Evolutionary conservation across 1,140 invertebrate genomes (phyloP), one percentile per base, ranked within the genome.

Genomic region (Camponotus floridanus): DNA sequence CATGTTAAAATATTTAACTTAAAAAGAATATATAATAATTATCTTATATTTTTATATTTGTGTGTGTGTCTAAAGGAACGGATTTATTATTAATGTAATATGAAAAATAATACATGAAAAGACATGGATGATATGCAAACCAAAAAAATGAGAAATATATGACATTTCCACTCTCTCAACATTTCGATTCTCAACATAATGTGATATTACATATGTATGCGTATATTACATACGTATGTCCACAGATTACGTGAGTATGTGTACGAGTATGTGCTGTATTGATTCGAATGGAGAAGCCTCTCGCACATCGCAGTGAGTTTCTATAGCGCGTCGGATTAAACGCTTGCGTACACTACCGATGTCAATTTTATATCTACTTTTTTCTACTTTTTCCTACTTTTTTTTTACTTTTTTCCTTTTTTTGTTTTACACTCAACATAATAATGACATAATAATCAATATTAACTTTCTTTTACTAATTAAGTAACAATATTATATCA

Each of bases 221-320:
- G 62, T 70, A 70, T 76, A 74, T 76, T 88, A 83, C 84, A 88
- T 78, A 89, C 73, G 31, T 81, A 88, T 33, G 70, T 89, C 33
- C 87, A 55, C 76, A 76, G 68, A 83, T 76, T 78, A 85, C 21
- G 59, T 42, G 62, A 51, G 73, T 78, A 78, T 78, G 65, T 70
- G 91, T 91, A 90, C 89, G 89, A 73, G 39, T 92, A 91, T 91
- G 87, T 93, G 90, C 89, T 88, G 93, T 93, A 93, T 93, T 92
- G 93, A 93, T 93, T 93, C 91, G 92, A 93, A 93, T 93, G 91
- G 92, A 90, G 92, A 93, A 93, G 91, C 92, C 92, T 92, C 92
- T 92, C 92, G 90, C 88, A 51, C 48, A 90, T 88, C 88, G 88
- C 86, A 62, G 73, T 62, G 88, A 91, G 64, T 88, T 87, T 93